phyloP scores from a whole-genome alignment of 2,113 vertebrate genomes.

The Sturnira hondurensis region DNA sequence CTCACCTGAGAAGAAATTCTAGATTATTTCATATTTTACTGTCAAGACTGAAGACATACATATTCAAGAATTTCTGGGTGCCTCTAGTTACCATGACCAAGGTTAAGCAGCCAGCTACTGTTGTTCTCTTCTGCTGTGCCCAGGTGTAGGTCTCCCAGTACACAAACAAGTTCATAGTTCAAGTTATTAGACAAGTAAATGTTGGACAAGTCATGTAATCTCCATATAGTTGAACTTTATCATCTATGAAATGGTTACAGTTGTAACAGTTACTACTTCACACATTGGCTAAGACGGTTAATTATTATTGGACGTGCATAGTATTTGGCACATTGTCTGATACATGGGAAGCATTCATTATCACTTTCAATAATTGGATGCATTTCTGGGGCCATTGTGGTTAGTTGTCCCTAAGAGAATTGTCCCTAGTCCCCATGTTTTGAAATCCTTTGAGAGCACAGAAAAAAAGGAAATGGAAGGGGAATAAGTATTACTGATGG shows the following conservation, averaged over 20 bases:
- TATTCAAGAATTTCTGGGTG: not conserved
- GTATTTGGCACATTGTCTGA: not conserved
- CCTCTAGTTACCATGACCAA: not conserved
- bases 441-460: not conserved
- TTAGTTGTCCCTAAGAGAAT: not conserved
- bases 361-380: not conserved
- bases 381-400: not conserved
- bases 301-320: not conserved
- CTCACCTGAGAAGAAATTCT: not conserved
- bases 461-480: not conserved
- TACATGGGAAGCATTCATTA: not conserved
- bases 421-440: not conserved
- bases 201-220: not conserved
- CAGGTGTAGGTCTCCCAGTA: not conserved
- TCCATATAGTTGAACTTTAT: not conserved
- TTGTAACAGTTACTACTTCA: not conserved
- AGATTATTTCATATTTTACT: not conserved
- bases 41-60: not conserved
- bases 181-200: not conserved
- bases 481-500: not conserved
- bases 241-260: not conserved
- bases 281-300: not conserved
- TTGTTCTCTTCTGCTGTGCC: not conserved
- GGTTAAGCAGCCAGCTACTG: accelerated
- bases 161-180: not conserved